Base-by-base conservation (phyloP, 1,140 invertebrate genomes). In the Orchestia grillus region DNA sequence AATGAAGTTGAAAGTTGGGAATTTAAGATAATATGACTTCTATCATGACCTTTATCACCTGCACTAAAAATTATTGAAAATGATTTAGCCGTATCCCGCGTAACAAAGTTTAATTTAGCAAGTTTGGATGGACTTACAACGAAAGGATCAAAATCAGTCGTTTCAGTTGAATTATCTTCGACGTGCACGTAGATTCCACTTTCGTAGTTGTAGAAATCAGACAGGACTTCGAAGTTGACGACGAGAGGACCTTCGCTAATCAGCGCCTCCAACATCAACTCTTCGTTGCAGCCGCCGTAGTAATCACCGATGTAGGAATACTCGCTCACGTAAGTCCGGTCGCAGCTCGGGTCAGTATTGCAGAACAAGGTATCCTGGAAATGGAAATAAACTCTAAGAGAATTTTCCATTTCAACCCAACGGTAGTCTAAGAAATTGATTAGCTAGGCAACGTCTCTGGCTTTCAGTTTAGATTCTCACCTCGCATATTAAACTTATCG, bases 251-350 rank as follows among this genome's bases (percentile, higher is more conserved):
- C 98, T 96, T 97, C 97, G 28, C 97, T 97, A 36, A 97, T 97
- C 42, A 98, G 96, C 47, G 97, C 97, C 41, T 97, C 95, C 96
- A 97, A 97, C 98, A 98, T 98, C 44, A 97, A 47, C 47, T 97
- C 97, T 97, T 98, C 98, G 97, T 98, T 98, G 97, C 97, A 98
- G n/a, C 97, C 97, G 4, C 97, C 97, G 96, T 97, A 97, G 90
- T 97, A 97, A n/a, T 97, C 97, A 44, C 98, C 98, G 87, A 98
- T 97, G 97, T 98, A 98, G 77, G 97, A 96, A 96, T 98, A 98
- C 42, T 97, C 97, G n/a, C 97, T 97, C 28, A 97, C 97, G 96
- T 98, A 98, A 91, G 94, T 95, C 3, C 57, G 96, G 15, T 36
- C 42, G 57, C 92, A 95, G 36, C 92, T 45, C 11, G 97, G 97